Conservation (phyloP, 2,113 vertebrate species). For the Bostrychus sinensis region DNA sequence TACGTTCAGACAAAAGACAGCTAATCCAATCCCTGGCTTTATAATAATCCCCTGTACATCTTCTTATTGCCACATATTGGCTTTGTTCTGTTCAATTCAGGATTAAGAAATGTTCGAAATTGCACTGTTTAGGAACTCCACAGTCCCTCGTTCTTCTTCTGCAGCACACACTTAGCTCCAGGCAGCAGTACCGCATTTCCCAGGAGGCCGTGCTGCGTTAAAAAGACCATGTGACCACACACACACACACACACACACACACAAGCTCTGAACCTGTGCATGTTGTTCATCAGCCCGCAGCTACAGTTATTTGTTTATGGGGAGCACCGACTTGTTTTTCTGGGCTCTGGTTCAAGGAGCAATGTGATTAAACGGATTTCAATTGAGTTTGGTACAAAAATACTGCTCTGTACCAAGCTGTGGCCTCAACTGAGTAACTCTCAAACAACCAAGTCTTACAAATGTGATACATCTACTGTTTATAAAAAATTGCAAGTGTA, state of each 20-base stretch:
- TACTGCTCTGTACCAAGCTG: conserved; percentile 22
- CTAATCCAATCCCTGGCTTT: conserved; percentile 28
- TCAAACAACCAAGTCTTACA: neutral
- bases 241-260: conserved; percentile 7
- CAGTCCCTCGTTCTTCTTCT: conserved; percentile 27
- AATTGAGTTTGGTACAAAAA: conserved; percentile 25
- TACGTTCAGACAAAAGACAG: conserved; percentile 29
- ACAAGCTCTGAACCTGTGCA: conserved; percentile 22
- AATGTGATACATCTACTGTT: neutral
- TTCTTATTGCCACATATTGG: conserved; percentile 31
- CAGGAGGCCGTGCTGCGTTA: conserved; percentile 25
- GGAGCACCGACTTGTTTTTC: conserved; percentile 31
- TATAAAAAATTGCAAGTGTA: neutral
- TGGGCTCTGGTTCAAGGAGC: conserved; percentile 20
- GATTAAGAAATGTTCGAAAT: conserved; percentile 52
- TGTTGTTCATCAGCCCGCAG: conserved; percentile 22
- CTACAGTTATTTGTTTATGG: conserved; percentile 34
- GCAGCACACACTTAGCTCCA: conserved; percentile 21
- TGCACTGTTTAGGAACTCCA: conserved; percentile 46
- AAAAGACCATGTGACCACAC: conserved; percentile 20
- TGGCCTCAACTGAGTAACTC: conserved; percentile 22
- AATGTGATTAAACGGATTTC: conserved; percentile 21
- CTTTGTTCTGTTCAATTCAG: conserved; percentile 43
- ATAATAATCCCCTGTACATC: conserved; percentile 38
- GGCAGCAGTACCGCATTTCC: conserved; percentile 19